Percentiles rank a stretch among this genome's conserved stretches.
These are phyloP conservation scores for Bungarus multicinctus DNA, from an alignment of 2,113 vertebrate species.

Conservation along the genomic window DNA sequence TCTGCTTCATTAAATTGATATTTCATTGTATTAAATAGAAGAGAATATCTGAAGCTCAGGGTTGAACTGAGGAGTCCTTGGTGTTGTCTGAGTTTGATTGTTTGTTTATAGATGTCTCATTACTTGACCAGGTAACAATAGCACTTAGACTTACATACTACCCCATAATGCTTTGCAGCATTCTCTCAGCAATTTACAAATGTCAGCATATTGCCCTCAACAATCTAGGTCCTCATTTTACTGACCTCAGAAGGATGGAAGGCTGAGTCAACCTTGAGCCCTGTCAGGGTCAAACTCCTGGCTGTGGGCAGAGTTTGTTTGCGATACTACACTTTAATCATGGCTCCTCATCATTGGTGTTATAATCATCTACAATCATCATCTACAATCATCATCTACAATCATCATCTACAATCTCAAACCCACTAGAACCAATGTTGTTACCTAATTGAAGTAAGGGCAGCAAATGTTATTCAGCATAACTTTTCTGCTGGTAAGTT, in stretches of 20 bases:
- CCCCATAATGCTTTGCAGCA: not conserved
- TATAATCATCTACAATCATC: not conserved
- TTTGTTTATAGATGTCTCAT: not conserved
- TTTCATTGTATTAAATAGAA: not conserved
- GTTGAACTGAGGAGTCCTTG: not conserved
- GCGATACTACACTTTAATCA: not conserved
- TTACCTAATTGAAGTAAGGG: not conserved
- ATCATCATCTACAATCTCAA: not conserved
- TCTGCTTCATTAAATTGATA: not conserved
- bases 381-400: not conserved
- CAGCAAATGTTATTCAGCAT: not conserved
- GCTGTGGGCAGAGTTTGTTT: not conserved
- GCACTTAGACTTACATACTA: not conserved
- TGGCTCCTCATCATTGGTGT: not conserved
- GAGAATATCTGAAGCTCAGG: not conserved
- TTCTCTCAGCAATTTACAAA: not conserved
- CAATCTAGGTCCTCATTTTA: not conserved
- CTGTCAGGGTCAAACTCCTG: not conserved
- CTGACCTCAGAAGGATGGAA: not conserved
- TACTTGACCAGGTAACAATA: not conserved
- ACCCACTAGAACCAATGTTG: not conserved
- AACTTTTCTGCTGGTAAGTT: not conserved
- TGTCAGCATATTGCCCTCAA: not conserved
- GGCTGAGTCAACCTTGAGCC: not conserved
- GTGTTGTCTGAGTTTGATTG: not conserved